These are phyloP conservation scores for Ceratosolen solmsi DNA, from an alignment of 1,140 invertebrate genomes.

Conservation along the genomic window DNA sequence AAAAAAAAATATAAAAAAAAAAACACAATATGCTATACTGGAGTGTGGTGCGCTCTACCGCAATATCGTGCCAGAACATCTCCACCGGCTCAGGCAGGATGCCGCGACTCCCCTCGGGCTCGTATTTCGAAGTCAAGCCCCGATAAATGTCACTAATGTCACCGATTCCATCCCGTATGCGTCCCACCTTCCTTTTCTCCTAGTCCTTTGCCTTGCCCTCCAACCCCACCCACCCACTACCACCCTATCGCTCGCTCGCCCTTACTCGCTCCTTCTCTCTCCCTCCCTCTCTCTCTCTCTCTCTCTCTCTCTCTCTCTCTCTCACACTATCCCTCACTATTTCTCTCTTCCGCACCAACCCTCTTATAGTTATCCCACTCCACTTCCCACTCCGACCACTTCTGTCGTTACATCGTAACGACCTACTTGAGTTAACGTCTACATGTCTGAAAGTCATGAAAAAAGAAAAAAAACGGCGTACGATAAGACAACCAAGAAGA, in stretches of 20 bases:
- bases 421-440: slow-evolving; percentile 16
- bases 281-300: too few relatives aligned
- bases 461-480: slow-evolving; percentile 32
- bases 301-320: neutral
- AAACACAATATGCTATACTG: neutral
- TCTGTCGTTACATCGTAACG: neutral
- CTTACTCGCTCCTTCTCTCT: neutral
- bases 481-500: slow-evolving; percentile 21
- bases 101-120: neutral
- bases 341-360: neutral
- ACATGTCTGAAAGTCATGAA: neutral
- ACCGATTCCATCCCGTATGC: neutral
- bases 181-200: neutral
- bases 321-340: neutral
- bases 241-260: neutral
- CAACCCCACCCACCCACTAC: too few relatives aligned
- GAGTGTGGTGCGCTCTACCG: neutral
- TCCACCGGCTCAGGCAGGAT: neutral
- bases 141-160: slow-evolving; percentile 41
- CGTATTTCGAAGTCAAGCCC: slow-evolving; percentile 16
- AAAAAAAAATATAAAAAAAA: neutral
- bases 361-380: neutral
- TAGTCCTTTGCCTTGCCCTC: too few relatives aligned
- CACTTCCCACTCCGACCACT: neutral
- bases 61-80: neutral